phyloP scores from a whole-genome alignment of 2,113 vertebrate genomes.

The Indicator maculatus region DNA sequence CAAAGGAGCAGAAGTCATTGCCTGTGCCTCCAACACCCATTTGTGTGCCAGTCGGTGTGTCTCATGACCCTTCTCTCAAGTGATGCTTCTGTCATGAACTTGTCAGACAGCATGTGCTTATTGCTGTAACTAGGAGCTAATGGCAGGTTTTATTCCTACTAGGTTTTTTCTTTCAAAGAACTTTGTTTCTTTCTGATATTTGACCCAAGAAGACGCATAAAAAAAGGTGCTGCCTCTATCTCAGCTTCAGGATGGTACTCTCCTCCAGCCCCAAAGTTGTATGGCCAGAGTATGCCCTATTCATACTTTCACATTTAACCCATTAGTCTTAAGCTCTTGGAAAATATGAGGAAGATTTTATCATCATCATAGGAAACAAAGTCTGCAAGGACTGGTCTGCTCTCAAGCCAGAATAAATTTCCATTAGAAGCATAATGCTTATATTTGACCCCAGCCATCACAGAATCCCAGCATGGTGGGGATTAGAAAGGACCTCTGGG shows the following conservation, averaged over 20 bases:
- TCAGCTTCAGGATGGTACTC: neutral
- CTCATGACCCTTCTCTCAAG: neutral
- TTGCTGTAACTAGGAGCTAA: neutral
- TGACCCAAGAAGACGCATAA: neutral
- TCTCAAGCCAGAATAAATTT: neutral
- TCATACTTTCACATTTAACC: neutral
- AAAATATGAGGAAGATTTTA: neutral
- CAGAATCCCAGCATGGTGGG: too few relatives aligned
- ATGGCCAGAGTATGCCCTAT: neutral
- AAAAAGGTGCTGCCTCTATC: neutral
- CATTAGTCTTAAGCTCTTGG: neutral
- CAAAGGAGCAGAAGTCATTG: neutral
- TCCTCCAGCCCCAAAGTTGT: neutral
- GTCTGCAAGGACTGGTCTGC: neutral
- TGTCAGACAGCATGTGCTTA: neutral
- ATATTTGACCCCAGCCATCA: neutral
- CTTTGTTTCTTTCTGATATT: neutral
- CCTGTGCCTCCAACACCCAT: neutral
- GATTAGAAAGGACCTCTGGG: too few relatives aligned
- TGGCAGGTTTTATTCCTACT: neutral
- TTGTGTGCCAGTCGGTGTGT: neutral
- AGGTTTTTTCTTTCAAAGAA: neutral
- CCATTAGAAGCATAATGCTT: neutral
- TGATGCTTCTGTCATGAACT: neutral
- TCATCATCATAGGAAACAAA: accelerated